phyloP scores from a whole-genome alignment of 2,113 vertebrate genomes.

The Lanius collurio region DNA sequence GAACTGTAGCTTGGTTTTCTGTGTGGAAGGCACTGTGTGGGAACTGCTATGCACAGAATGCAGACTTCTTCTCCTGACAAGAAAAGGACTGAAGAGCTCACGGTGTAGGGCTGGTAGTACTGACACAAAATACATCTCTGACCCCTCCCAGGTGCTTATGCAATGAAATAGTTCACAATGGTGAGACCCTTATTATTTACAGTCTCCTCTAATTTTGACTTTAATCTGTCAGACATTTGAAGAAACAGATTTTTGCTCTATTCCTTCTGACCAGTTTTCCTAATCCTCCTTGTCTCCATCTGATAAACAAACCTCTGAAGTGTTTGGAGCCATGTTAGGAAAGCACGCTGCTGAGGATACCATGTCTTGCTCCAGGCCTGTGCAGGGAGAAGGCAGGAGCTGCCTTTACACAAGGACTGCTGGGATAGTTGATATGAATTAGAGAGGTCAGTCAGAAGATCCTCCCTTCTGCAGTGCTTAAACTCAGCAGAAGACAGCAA shows the following conservation, averaged over 20 bases:
- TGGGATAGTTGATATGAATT: fast-evolving
- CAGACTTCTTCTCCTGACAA: not conserved
- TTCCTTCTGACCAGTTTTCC: not conserved
- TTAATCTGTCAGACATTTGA: not conserved
- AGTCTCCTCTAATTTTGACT: not conserved
- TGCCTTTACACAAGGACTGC: not conserved
- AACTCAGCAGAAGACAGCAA: not conserved
- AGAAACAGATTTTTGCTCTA: not conserved
- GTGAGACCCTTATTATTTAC: not conserved
- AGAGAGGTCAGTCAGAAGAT: not conserved
- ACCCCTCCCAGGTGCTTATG: not conserved
- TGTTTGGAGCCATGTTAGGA: fast-evolving
- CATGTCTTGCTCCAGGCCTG: fast-evolving
- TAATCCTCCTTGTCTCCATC: not conserved
- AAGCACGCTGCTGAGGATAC: fast-evolving
- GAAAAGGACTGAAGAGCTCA: not conserved
- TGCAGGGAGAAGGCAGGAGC: not conserved
- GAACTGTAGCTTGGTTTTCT: not conserved
- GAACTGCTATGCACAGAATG: not conserved
- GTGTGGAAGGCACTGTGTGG: not conserved
- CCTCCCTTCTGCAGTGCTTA: not conserved
- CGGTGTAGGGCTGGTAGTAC: not conserved
- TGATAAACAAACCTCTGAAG: not conserved
- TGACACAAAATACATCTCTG: not conserved
- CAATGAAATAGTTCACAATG: not conserved